Evolutionary conservation across 2,797 vertebrate species (phyloP).

Genomic region (Serranus cabrilla): DNA sequence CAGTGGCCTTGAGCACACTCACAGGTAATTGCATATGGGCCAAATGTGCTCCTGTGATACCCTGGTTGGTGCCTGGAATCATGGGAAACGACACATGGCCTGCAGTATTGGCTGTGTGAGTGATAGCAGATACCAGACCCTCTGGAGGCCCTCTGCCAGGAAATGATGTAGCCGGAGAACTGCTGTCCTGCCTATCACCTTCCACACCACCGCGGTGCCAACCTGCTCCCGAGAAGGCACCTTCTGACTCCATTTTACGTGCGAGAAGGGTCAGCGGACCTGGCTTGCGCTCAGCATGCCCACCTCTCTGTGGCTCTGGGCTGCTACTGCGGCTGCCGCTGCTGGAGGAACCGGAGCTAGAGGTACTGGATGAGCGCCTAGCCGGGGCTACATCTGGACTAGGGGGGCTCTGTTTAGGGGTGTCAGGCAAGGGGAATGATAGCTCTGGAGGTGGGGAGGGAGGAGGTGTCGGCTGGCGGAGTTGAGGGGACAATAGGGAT

Average conservation of each 20-base stretch:
- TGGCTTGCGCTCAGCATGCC: conserved; percentile 84
- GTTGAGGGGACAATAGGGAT: conserved; percentile 84
- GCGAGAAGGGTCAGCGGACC: conserved; percentile 84
- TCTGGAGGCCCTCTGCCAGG: conserved; percentile 72
- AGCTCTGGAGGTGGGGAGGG: conserved; percentile 87
- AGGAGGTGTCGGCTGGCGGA: conserved; percentile 83
- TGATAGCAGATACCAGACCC: conserved; percentile 74
- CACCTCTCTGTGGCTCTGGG: conserved; percentile 88
- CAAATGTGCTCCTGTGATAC: conserved; percentile 59
- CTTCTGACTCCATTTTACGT: conserved; percentile 86
- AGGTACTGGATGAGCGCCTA: conserved; percentile 82
- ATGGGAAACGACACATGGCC: conserved; percentile 69
- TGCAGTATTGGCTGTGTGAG: conserved; percentile 76
- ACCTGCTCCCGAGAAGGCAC: conserved; percentile 81
- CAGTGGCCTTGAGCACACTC: conserved; percentile 77
- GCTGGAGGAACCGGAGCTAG: conserved; percentile 88
- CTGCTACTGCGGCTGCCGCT: conserved; percentile 89
- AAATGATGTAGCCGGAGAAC: conserved; percentile 61
- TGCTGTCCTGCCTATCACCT: conserved; percentile 68
- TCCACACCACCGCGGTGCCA: conserved; percentile 77
- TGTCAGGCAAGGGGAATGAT: conserved; percentile 87
- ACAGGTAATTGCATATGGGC: conserved; percentile 74
- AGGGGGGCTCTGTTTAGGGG: conserved; percentile 88
- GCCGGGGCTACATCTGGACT: conserved; percentile 83
- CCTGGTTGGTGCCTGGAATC: conserved; percentile 75